A percentile compares a stretch with the other conserved stretches of the same genome.
phyloP scores from a whole-genome alignment of 2,888 invertebrate genomes.

The Hypomecis atomaria region DNA sequence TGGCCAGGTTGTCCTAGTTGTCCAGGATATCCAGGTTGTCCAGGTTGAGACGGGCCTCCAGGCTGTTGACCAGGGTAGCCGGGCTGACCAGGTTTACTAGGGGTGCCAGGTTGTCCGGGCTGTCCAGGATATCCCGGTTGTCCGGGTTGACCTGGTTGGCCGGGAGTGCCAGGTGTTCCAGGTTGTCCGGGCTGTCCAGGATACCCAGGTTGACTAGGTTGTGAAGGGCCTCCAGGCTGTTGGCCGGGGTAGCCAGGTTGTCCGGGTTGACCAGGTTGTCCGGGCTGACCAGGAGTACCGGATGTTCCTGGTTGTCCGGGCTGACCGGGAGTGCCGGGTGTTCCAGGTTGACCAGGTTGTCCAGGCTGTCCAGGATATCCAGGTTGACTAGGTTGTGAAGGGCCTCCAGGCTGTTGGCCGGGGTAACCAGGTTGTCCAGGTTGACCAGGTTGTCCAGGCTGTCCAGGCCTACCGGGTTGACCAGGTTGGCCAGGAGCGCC shows the following conservation, averaged over 20 bases:
- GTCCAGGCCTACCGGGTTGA: no score
- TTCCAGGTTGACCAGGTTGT: no score
- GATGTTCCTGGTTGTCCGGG: conserved; percentile 48
- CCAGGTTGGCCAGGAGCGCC: no score
- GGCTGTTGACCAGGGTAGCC: no score
- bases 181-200: conserved; percentile 51
- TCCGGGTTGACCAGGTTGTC: conserved; percentile 38
- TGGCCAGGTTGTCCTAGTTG: conserved; percentile 33
- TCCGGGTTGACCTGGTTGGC: conserved; percentile 33
- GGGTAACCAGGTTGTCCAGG: no score
- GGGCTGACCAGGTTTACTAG: conserved; percentile 32
- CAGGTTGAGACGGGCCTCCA: conserved; percentile 16
- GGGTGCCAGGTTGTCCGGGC: conserved; percentile 14
- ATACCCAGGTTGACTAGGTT: conserved; percentile 44
- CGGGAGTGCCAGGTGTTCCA: no score
- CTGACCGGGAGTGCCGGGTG: conserved; percentile 44
- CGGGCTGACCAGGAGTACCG: conserved; percentile 36
- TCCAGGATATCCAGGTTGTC: conserved; percentile 40
- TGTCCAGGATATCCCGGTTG: conserved; percentile 48
- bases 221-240: no score
- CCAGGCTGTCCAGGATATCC: no score
- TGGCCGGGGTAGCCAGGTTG: conserved; percentile 39
- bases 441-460: no score
- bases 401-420: no score
- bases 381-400: no score